Evolutionary conservation across 2,888 invertebrate species (phyloP).

Genomic region (Drosophila cognata): DNA sequence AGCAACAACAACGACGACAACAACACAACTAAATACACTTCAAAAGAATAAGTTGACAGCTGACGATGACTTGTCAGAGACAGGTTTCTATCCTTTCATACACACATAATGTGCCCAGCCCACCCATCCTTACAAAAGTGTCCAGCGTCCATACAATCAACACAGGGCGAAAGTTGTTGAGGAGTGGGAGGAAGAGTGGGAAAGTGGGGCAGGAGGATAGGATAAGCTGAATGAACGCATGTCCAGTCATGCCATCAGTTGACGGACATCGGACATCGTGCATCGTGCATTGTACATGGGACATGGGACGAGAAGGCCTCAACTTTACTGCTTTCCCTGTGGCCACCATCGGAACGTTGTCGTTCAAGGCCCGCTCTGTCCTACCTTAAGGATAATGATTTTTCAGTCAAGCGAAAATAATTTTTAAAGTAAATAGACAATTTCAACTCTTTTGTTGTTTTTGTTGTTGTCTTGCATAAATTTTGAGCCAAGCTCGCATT

Average conservation of each 20-base stretch:
- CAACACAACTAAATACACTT: conserved; percentile 81
- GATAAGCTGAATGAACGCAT: conserved; percentile 48
- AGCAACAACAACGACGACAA: conserved; percentile 45
- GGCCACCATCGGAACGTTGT: conserved; percentile 15
- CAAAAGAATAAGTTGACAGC: conserved; percentile 84
- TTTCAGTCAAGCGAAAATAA: conserved; percentile 82
- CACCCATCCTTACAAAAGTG: conserved; percentile 38
- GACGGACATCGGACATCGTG: conserved; percentile 59
- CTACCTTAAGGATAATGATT: conserved; percentile 82
- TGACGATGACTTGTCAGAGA: conserved; percentile 84
- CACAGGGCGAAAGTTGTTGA: conserved; percentile 8
- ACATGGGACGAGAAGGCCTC: conserved; percentile 19
- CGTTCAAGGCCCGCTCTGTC: conserved; percentile 48
- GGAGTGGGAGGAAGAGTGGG: background rate
- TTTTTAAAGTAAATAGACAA: conserved; percentile 78
- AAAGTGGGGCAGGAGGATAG: conserved; percentile 10
- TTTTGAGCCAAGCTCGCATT: conserved; percentile 60
- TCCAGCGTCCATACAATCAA: conserved; percentile 53
- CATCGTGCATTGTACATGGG: conserved; percentile 4
- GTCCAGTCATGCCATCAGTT: conserved; percentile 63
- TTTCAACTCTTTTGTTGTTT: conserved; percentile 44
- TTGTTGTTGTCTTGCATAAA: conserved; percentile 70
- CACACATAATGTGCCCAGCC: conserved; percentile 66
- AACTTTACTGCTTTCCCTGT: conserved; percentile 53
- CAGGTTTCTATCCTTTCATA: conserved; percentile 82